Evolutionary conservation across 1,140 invertebrate species (phyloP).

Genomic region (Drosophila arizonae): DNA sequence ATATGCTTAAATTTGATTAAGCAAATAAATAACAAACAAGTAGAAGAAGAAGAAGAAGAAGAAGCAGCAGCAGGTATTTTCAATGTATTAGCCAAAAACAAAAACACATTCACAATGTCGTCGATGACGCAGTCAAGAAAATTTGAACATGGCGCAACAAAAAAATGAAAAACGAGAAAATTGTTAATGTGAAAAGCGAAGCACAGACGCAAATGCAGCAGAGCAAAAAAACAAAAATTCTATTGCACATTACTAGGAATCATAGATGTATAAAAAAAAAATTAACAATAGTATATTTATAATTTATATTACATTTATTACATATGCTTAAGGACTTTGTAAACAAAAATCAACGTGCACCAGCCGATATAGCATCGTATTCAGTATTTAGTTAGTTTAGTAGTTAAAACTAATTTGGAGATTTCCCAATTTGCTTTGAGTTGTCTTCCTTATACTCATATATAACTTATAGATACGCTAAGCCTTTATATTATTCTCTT

Average conservation of each 20-base stretch:
- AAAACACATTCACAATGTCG: constrained; percentile 53
- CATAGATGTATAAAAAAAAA: neutral
- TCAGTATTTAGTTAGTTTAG: too few species aligned
- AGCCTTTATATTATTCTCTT: too few species aligned
- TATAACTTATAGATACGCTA: too few species aligned
- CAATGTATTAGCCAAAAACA: constrained; percentile 39
- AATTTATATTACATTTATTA: neutral
- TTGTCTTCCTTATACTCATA: too few species aligned
- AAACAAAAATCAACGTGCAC: too few species aligned
- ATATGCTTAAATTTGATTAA: constrained; percentile 77
- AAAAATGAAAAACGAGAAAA: neutral
- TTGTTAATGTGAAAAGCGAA: constrained; percentile 8
- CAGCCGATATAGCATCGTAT: too few species aligned
- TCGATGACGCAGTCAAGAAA: constrained; percentile 63
- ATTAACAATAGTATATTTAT: neutral
- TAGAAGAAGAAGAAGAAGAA: constrained; percentile 8
- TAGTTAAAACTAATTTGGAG: too few species aligned
- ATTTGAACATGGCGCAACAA: constrained; percentile 8
- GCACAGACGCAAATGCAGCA: constrained; percentile 31
- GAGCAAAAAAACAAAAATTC: constrained; percentile 6
- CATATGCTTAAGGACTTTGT: neutral
- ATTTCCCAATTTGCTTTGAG: too few species aligned
- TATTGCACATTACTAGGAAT: constrained; percentile 27
- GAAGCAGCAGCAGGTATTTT: constrained; percentile 22
- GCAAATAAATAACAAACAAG: constrained; percentile 58